phyloP scores from a whole-genome alignment of 1,140 invertebrate species.

The Wiebesia pumilae region DNA sequence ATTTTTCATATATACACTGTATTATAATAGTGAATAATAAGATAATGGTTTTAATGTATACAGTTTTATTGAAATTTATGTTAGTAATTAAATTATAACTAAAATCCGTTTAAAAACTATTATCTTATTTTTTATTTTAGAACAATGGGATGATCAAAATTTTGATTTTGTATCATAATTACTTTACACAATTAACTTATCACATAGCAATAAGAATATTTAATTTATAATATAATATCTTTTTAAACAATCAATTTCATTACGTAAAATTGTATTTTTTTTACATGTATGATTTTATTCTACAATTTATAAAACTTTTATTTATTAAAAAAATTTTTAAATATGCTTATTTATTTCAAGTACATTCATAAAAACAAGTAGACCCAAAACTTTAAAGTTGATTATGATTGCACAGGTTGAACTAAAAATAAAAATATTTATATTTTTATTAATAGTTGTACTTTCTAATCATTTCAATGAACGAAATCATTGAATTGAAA shows the following conservation, averaged over 20 bases:
- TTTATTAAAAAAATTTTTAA: background rate
- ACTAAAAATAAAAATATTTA: background rate
- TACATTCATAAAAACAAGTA: background rate
- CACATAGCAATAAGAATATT: too few species aligned
- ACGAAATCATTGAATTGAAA: background rate
- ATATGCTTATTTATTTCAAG: background rate
- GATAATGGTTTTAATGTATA: too few species aligned
- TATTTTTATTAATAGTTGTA: too few species aligned
- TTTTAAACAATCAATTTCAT: background rate
- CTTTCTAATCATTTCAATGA: too few species aligned
- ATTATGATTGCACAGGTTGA: background rate
- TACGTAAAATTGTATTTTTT: background rate
- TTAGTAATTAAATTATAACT: too few species aligned
- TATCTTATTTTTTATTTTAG: background rate
- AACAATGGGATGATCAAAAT: background rate
- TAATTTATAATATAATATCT: too few species aligned
- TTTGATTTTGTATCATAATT: background rate
- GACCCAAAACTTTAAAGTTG: background rate
- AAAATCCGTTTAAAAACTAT: background rate
- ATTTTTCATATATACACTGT: too few species aligned
- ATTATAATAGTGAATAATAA: too few species aligned
- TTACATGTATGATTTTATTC: background rate
- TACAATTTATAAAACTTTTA: background rate
- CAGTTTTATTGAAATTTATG: background rate
- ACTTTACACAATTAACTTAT: too few species aligned